Percentiles rank a stretch among this genome's conserved stretches.
Evolutionary conservation across 2,113 vertebrate genomes (phyloP).

Genomic region (Propithecus coquereli): DNA sequence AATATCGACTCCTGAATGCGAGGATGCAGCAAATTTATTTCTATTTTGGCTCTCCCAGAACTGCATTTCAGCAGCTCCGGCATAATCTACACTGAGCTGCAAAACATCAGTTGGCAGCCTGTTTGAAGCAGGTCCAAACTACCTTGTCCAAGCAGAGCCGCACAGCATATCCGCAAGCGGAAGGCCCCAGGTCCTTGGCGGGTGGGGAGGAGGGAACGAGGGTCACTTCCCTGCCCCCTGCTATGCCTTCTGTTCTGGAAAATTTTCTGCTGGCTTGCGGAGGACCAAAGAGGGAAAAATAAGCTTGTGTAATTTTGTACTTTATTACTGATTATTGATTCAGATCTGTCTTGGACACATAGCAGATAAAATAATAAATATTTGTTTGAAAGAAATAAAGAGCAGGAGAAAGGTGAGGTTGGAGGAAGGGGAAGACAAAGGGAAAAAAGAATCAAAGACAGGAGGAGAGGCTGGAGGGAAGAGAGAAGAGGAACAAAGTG

Average conservation of each 20-base stretch:
- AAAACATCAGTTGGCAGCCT: neutral
- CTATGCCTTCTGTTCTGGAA: constrained; percentile 28
- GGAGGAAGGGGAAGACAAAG: neutral
- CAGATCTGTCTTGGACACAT: neutral
- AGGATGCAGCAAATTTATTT: neutral
- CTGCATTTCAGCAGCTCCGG: neutral
- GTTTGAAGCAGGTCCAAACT: constrained; percentile 42
- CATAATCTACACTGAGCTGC: neutral
- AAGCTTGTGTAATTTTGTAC: neutral
- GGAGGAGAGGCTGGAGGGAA: neutral
- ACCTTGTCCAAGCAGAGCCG: neutral
- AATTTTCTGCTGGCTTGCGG: constrained; percentile 51
- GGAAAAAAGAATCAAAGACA: neutral
- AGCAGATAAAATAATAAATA: neutral
- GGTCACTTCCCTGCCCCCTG: neutral
- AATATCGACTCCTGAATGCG: neutral
- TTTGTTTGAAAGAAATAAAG: neutral
- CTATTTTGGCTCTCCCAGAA: neutral
- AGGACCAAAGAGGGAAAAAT: neutral
- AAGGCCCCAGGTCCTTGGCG: neutral
- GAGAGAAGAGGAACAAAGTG: neutral
- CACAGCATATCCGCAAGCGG: neutral
- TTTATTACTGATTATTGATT: constrained; percentile 35
- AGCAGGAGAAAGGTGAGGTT: neutral
- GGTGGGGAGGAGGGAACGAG: neutral